These are phyloP conservation scores for Leptopilina clavipes DNA, from an alignment of 1,140 invertebrate genomes.

Conservation along the genomic window DNA sequence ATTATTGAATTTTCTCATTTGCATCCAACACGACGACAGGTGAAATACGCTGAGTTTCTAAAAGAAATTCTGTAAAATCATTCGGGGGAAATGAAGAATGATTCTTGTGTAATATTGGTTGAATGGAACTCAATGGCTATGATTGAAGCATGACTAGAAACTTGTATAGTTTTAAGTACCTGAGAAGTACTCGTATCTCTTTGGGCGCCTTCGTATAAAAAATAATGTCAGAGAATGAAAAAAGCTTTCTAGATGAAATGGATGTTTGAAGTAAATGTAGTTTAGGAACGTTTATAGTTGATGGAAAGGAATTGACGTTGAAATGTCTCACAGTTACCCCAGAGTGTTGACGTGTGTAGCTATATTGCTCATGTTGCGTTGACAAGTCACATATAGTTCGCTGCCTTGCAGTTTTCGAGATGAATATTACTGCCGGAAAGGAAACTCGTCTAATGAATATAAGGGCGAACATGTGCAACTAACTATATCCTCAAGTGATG, in stretches of 20 bases:
- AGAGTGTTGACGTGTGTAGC: slow-evolving; percentile 50
- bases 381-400: slow-evolving; percentile 46
- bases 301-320: slow-evolving; percentile 33
- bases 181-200: neutral
- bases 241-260: neutral
- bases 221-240: neutral
- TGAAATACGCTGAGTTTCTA: too few species aligned
- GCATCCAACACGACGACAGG: too few species aligned
- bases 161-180: neutral
- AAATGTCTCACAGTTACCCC: slow-evolving; percentile 52
- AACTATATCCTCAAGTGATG: slow-evolving; percentile 46
- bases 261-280: slow-evolving; percentile 1
- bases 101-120: neutral
- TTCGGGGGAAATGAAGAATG: too few species aligned
- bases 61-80: too few species aligned
- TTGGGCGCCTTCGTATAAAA: neutral
- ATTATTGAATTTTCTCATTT: too few species aligned
- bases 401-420: slow-evolving; percentile 50
- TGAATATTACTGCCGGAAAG: slow-evolving; percentile 55
- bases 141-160: neutral
- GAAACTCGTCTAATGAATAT: slow-evolving; percentile 53
- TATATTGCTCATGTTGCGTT: slow-evolving; percentile 47
- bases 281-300: neutral
- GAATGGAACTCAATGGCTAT: neutral
- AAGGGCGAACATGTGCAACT: slow-evolving; percentile 53